Evolutionary conservation across 2,797 vertebrate genomes (phyloP).

Genomic region (Acanthurus leucopareius): DNA sequence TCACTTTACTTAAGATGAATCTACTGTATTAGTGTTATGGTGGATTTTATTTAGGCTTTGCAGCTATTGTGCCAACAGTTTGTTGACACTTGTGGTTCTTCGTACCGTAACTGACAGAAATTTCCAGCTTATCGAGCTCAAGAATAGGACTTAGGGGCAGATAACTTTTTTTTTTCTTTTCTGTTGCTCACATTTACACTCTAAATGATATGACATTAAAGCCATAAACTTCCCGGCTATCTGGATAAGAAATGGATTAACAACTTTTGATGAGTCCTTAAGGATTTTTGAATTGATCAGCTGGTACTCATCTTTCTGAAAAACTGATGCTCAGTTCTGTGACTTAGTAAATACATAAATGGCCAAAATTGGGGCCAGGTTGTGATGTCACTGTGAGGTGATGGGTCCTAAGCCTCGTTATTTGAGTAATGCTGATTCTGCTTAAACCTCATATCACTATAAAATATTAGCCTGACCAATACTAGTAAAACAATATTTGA

Average conservation of each 20-base stretch:
- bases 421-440: neutral
- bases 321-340: neutral
- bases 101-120: neutral
- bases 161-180: too few relatives aligned
- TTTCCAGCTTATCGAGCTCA: neutral
- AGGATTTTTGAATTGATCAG: neutral
- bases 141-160: neutral
- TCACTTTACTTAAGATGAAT: too few relatives aligned
- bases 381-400: neutral
- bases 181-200: too few relatives aligned
- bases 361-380: neutral
- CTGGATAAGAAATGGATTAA: neutral
- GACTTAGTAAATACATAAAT: neutral
- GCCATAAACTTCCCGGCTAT: neutral
- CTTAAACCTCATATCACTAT: constrained; percentile 14
- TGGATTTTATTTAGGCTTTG: too few relatives aligned
- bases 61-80: too few relatives aligned
- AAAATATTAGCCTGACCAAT: neutral
- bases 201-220: neutral
- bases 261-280: neutral
- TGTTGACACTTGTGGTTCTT: neutral
- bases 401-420: neutral
- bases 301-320: neutral
- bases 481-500: neutral
- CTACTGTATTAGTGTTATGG: too few relatives aligned